Percentiles rank a stretch among this genome's conserved stretches.
phyloP scores from a whole-genome alignment of 2,797 vertebrate genomes.

The Graptemys geographica region DNA sequence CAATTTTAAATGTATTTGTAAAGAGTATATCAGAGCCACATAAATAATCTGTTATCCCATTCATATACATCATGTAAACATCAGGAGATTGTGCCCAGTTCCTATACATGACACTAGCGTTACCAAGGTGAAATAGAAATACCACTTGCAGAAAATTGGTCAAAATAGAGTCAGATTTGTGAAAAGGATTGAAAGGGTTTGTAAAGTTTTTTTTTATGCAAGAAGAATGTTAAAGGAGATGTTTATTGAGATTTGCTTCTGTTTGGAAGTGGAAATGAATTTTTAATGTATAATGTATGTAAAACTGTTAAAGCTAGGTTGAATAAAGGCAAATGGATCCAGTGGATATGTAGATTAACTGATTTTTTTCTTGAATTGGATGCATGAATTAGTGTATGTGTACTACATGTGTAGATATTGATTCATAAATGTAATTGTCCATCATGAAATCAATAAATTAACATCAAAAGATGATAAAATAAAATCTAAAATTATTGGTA shows the following conservation, averaged over 20 bases:
- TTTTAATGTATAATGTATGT: background rate
- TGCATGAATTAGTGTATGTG: background rate
- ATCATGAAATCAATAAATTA: background rate
- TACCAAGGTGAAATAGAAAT: background rate
- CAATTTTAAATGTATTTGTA: background rate
- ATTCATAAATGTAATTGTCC: background rate
- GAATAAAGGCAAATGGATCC: background rate
- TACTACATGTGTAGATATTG: background rate
- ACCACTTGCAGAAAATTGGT: background rate
- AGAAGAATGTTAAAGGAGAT: background rate
- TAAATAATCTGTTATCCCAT: too few species aligned
- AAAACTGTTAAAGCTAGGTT: background rate
- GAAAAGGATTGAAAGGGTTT: background rate
- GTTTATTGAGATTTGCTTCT: background rate
- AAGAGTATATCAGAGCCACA: background rate
- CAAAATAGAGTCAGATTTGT: slow-evolving; percentile 3
- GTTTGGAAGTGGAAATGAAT: background rate
- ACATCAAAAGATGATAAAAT: background rate
- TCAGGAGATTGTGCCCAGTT: background rate
- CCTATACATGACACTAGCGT: background rate
- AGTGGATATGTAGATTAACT: too few species aligned
- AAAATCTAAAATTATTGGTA: background rate
- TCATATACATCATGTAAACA: background rate
- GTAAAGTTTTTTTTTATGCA: background rate
- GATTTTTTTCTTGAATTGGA: background rate